phyloP scores from a whole-genome alignment of 1,140 invertebrate genomes.

The Drosophila nigromelanica region DNA sequence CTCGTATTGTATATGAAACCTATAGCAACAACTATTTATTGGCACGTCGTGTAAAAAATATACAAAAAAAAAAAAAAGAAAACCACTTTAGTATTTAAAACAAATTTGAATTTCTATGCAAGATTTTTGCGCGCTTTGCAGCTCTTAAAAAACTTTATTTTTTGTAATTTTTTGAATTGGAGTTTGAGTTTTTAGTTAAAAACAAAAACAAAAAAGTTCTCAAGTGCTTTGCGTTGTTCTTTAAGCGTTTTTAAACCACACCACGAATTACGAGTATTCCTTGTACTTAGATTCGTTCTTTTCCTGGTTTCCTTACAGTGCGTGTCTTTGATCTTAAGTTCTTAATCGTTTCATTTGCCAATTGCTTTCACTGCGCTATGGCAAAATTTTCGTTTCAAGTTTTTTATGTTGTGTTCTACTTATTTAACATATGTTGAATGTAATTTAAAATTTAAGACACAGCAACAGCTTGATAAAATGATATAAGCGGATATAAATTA shows the following conservation, averaged over 20 bases:
- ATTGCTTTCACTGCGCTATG: slow-evolving; percentile 29
- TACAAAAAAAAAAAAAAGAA: slow-evolving; percentile 16
- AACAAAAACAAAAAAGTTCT: slow-evolving; percentile 16
- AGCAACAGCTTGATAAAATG: neutral
- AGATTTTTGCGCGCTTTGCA: slow-evolving; percentile 50
- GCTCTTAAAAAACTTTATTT: slow-evolving; percentile 22
- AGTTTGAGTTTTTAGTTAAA: slow-evolving; percentile 45
- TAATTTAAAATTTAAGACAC: neutral
- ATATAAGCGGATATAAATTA: neutral
- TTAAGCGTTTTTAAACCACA: slow-evolving; percentile 42
- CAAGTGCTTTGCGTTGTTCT: slow-evolving; percentile 32
- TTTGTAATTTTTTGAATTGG: slow-evolving; percentile 33
- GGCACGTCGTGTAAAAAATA: slow-evolving; percentile 68
- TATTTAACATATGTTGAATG: slow-evolving; percentile 5
- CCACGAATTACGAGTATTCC: slow-evolving; percentile 57
- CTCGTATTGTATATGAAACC: slow-evolving; percentile 50
- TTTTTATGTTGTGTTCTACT: neutral
- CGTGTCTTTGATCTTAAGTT: slow-evolving; percentile 23
- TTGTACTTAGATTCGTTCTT: slow-evolving; percentile 11
- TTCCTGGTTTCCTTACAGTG: slow-evolving; percentile 1
- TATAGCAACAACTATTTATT: slow-evolving; percentile 53
- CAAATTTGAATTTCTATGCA: slow-evolving; percentile 47
- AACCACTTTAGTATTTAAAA: slow-evolving; percentile 15
- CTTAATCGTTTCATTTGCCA: slow-evolving; percentile 7
- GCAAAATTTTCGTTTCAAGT: slow-evolving; percentile 12